Evolutionary conservation across 2,888 invertebrate species (phyloP), one percentile per base, ranked within the genome.

Genomic region (Lasioglossum oenotherae): DNA sequence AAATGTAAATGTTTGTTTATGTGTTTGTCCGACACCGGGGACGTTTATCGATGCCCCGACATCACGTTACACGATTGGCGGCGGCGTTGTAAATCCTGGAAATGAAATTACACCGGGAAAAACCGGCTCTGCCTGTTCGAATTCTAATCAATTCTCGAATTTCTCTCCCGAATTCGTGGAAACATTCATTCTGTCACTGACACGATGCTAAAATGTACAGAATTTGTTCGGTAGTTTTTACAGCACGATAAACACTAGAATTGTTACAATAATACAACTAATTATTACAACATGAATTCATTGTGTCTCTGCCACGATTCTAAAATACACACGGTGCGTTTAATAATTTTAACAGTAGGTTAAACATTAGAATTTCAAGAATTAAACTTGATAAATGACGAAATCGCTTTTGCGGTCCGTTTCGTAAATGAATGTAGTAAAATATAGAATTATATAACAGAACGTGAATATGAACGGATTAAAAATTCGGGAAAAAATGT

Each of bases 1-100:
- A 94, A 94, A 94, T 94, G 94, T 92, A 93, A 94, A 94, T 94
- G 94, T 93, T 94, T 93, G 94, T 94, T 94, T 94, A 94, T 94
- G 93, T 92, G 93, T 92, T 92, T 90, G 93, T 92, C 90, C 88
- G 92, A 89, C 92, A 86, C 83, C 90, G 82, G 88, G 91, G 94
- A 94, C 94, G 92, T 94, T 94, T 94, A 94, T 93, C 94, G 94
- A 94, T 94, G 94, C 85, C 85, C 89, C 81, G 92, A 79, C 93
- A 93, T 94, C 94, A 93, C 90, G 92, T 91, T 86, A 89, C 91
- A 91, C 86, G 92, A 94, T 94, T 90, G 94, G 93, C 90, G 91
- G 90, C 92, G 89, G 44, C 53, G 64, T 74, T 78, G 87, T 88
- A 72, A 86, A 84, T 85, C 78, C 81, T 74, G 78, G 71, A 81